A percentile compares a stretch with the other conserved stretches of the same genome.
phyloP scores from a whole-genome alignment of 2,888 invertebrate genomes.

The Pseudoips prasinana region DNA sequence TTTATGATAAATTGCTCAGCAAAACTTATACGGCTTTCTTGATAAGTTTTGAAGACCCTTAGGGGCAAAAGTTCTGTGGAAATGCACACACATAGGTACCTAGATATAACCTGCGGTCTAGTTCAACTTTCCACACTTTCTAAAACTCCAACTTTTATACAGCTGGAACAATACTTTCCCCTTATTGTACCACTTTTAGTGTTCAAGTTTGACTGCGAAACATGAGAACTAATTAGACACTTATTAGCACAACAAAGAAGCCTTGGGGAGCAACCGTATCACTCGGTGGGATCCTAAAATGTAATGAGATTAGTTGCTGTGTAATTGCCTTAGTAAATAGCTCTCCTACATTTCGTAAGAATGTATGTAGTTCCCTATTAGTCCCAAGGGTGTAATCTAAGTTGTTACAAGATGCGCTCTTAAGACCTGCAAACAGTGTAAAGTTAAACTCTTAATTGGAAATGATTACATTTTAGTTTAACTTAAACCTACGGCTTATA shows the following conservation, averaged over 20 bases:
- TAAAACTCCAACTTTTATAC: too few relatives aligned
- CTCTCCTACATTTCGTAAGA: constrained; percentile 23
- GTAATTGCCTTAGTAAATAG: constrained; percentile 21
- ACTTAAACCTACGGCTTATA: too few relatives aligned
- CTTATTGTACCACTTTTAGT: too few relatives aligned
- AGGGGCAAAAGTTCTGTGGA: neutral
- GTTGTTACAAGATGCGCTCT: constrained; percentile 4
- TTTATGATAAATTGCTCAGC: neutral
- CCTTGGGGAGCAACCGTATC: constrained; percentile 7
- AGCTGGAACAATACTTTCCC: too few relatives aligned
- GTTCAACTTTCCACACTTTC: too few relatives aligned
- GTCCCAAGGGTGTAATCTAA: constrained; percentile 1
- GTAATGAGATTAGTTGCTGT: constrained; percentile 26
- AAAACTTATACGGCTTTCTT: neutral
- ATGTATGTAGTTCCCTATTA: constrained; percentile 7
- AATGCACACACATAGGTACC: neutral
- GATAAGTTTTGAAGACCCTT: neutral
- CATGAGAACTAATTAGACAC: too few relatives aligned
- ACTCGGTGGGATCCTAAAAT: constrained; percentile 9
- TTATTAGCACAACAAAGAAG: too few relatives aligned
- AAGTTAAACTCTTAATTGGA: too few relatives aligned
- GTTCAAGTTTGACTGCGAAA: too few relatives aligned
- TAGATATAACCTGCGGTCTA: too few relatives aligned
- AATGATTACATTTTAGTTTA: too few relatives aligned
- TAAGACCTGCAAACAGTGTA: neutral